Conservation (phyloP, 2,113 vertebrate species). For the Papio anubis region DNA sequence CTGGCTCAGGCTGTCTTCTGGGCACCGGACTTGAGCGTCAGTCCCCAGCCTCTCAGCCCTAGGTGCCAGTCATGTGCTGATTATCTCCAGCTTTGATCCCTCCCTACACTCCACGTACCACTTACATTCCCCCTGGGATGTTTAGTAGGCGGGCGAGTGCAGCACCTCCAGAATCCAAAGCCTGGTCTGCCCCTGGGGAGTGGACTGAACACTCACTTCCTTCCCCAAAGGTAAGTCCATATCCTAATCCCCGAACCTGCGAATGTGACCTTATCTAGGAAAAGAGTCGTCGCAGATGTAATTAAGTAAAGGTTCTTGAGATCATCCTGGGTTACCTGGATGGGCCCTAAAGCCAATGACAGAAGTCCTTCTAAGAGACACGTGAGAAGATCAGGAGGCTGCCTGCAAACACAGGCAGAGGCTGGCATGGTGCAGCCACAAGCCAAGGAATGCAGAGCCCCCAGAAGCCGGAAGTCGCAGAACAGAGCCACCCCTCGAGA, state of each 20-base stretch:
- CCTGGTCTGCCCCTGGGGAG: background rate
- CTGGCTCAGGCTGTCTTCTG: background rate
- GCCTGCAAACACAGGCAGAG: background rate
- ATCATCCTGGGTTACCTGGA: too few species aligned
- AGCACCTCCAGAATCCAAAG: rapidly evolving
- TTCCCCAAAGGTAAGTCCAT: background rate
- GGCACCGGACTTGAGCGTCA: rapidly evolving
- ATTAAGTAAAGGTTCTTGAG: background rate
- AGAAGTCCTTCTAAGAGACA: background rate
- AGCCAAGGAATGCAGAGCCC: background rate
- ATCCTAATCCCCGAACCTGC: background rate
- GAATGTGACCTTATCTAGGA: background rate
- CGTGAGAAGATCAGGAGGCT: rapidly evolving
- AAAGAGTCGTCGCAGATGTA: background rate
- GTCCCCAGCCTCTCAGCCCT: too few species aligned
- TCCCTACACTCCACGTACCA: rapidly evolving
- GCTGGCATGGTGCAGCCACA: rapidly evolving
- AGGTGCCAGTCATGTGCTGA: too few species aligned
- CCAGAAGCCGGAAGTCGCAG: background rate
- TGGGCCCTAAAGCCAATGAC: background rate
- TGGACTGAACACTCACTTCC: background rate
- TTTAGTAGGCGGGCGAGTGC: background rate
- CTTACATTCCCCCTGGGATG: rapidly evolving
- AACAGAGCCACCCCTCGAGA: rapidly evolving
- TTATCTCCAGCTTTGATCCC: background rate